These are phyloP conservation scores for Chouioia cunea DNA, from an alignment of 2,888 invertebrate genomes.

Conservation along the genomic window DNA sequence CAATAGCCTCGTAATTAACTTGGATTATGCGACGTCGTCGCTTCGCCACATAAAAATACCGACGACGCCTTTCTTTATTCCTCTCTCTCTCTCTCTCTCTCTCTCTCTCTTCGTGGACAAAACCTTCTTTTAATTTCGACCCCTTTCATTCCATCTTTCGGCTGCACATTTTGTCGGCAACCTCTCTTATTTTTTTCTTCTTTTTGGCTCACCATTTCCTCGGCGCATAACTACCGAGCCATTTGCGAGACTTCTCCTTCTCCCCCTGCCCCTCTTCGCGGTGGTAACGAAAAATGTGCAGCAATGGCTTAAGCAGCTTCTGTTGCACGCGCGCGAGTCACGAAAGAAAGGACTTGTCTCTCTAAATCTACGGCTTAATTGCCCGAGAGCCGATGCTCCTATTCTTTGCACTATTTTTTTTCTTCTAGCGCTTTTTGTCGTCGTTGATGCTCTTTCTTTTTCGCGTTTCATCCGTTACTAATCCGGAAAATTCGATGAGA, in stretches of 20 bases:
- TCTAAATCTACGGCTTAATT: no score
- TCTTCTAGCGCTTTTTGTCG: no score
- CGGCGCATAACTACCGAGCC: slow-evolving; percentile 12
- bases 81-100: not conserved
- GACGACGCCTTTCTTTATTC: slow-evolving; percentile 1
- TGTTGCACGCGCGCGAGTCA: no score
- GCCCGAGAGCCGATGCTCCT: no score
- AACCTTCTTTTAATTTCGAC: slow-evolving; percentile 4
- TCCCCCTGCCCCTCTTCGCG: not conserved
- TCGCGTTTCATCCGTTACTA: no score
- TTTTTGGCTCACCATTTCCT: not conserved
- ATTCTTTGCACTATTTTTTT: no score
- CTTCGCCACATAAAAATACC: slow-evolving; percentile 16
- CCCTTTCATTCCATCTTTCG: not conserved
- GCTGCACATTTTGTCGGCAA: not conserved
- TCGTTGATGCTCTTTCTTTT: no score
- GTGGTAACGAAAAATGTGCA: not conserved
- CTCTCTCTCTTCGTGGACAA: not conserved
- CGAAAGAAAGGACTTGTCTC: no score
- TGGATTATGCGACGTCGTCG: slow-evolving; percentile 35
- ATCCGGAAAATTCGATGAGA: no score
- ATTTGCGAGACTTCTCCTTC: slow-evolving; percentile 5
- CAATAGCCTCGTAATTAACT: slow-evolving; percentile 41
- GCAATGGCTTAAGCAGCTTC: no score
- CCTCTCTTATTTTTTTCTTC: not conserved